phyloP scores from a whole-genome alignment of 2,888 invertebrate species.

The Acanthosepion pharaonis region DNA sequence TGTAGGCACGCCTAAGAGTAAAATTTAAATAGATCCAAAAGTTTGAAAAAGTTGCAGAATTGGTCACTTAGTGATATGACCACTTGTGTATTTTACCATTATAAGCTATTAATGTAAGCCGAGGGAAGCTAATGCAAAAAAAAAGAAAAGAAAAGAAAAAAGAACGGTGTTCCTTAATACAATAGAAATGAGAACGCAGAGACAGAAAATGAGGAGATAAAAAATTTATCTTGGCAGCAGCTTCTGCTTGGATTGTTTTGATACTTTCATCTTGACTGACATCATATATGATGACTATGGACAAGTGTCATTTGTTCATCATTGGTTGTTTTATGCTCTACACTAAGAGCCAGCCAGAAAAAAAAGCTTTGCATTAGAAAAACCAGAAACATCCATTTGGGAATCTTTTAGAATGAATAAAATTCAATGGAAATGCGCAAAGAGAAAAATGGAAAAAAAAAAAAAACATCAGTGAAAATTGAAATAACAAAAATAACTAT shows the following conservation, averaged over 20 bases:
- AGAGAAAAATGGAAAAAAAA: not conserved
- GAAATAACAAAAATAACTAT: no score
- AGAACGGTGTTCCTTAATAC: not conserved
- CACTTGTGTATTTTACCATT: not conserved
- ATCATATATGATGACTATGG: not conserved
- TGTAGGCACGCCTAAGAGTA: not conserved
- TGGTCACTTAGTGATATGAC: not conserved
- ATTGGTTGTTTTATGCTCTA: not conserved
- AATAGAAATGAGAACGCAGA: not conserved
- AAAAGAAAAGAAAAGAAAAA: not conserved
- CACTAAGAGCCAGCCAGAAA: not conserved
- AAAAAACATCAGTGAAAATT: not conserved
- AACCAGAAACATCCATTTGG: not conserved
- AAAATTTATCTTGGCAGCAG: not conserved
- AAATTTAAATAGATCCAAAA: not conserved
- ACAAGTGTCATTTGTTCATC: not conserved
- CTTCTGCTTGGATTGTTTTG: not conserved
- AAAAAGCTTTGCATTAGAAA: not conserved
- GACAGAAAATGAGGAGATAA: not conserved
- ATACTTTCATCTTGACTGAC: constrained; percentile 13
- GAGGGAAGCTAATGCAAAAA: not conserved
- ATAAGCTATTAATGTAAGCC: not conserved
- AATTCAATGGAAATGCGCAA: not conserved
- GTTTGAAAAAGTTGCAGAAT: not conserved
- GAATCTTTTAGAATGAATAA: not conserved